Percentiles rank a stretch among this genome's conserved stretches.
phyloP scores from a whole-genome alignment of 1,140 invertebrate genomes.

The Calephelis nemesis region DNA sequence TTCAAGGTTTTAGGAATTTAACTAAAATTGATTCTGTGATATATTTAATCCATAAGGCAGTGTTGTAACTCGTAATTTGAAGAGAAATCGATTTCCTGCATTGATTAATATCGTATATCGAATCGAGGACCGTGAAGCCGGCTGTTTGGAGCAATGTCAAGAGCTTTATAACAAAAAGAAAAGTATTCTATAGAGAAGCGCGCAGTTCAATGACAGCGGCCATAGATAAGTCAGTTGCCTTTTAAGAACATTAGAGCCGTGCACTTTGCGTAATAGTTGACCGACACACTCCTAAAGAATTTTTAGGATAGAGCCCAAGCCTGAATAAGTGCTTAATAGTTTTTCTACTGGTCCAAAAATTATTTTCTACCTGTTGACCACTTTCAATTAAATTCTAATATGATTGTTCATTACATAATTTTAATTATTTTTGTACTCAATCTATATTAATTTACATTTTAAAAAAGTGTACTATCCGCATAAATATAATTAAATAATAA shows the following conservation, averaged over 20 bases:
- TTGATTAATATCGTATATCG: conserved; percentile 38
- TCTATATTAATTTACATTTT: too few species aligned
- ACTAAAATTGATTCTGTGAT: conserved; percentile 29
- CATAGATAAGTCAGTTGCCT: conserved; percentile 59
- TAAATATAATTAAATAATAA: too few species aligned
- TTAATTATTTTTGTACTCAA: too few species aligned
- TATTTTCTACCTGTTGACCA: too few species aligned
- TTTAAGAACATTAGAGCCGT: conserved; percentile 58
- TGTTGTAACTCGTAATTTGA: conserved; percentile 33
- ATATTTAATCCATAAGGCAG: conserved; percentile 37
- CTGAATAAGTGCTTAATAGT: too few species aligned
- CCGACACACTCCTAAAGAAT: background rate
- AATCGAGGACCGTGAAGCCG: conserved; percentile 43
- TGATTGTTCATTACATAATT: too few species aligned
- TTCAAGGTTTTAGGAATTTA: conserved; percentile 29
- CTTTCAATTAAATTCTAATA: too few species aligned
- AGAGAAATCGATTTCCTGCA: conserved; percentile 34
- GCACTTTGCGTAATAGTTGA: conserved; percentile 57
- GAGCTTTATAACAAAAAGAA: conserved; percentile 60
- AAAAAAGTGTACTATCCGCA: too few species aligned
- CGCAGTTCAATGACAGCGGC: conserved; percentile 62
- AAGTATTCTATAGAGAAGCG: conserved; percentile 56
- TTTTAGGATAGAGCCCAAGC: background rate
- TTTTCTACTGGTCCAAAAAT: too few species aligned
- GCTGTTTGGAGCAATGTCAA: conserved; percentile 60